Percentiles rank a stretch among this genome's conserved stretches.
These are phyloP conservation scores for Lepidurus packardi DNA, from an alignment of 1,140 invertebrate genomes.

Conservation along the genomic window DNA sequence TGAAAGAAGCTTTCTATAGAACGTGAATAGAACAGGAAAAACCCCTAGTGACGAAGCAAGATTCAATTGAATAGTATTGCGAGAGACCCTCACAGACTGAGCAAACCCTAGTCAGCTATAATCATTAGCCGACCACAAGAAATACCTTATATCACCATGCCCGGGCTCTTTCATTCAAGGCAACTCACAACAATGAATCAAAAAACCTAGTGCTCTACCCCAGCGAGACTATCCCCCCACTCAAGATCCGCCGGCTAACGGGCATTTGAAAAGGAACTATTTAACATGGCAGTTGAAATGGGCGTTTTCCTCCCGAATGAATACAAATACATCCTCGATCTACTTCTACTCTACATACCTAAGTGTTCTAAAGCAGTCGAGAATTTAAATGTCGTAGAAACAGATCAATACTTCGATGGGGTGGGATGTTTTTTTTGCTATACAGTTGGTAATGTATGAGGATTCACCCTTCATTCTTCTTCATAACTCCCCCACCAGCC, in stretches of 20 bases:
- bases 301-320: neutral
- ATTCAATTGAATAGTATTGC: neutral
- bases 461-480: neutral
- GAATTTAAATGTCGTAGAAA: neutral
- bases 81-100: neutral
- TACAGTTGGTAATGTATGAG: neutral
- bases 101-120: neutral
- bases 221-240: neutral
- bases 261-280: neutral
- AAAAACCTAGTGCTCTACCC: neutral
- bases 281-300: neutral
- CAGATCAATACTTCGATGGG: neutral
- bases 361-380: neutral
- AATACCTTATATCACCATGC: neutral
- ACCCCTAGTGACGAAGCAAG: neutral
- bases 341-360: neutral
- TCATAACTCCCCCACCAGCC: neutral
- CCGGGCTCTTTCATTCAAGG: neutral
- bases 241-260: neutral
- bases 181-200: constrained; percentile 3
- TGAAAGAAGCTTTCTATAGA: no score
- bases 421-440: neutral
- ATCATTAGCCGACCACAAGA: constrained; percentile 1
- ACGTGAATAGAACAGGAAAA: neutral
- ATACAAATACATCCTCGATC: neutral